phyloP scores from a whole-genome alignment of 2,797 vertebrate species.

The Galago senegalensis region DNA sequence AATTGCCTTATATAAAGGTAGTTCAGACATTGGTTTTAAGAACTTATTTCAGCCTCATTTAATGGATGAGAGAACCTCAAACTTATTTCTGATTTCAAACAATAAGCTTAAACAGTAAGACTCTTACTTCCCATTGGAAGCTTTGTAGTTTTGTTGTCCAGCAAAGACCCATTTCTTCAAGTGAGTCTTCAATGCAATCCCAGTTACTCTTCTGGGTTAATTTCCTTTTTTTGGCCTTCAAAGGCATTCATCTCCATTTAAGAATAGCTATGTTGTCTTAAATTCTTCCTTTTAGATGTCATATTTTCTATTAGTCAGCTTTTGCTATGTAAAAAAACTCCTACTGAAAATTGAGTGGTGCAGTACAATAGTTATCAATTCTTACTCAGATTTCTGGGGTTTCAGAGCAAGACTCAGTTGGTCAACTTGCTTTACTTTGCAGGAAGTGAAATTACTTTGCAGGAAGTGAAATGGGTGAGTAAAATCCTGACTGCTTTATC shows the following conservation, averaged over 20 bases:
- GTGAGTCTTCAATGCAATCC: background rate
- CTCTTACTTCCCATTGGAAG: background rate
- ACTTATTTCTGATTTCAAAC: conserved; percentile 30
- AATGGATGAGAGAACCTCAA: background rate
- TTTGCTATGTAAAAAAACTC: background rate
- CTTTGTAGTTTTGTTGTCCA: background rate
- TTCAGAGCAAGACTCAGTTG: background rate
- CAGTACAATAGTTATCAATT: background rate
- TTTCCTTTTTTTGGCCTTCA: background rate
- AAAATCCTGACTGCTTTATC: background rate
- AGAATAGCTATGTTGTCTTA: background rate
- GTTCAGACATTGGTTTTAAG: background rate
- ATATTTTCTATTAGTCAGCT: background rate
- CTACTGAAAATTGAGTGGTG: background rate
- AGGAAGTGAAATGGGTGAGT: background rate
- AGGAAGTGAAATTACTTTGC: background rate
- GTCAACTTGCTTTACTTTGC: background rate
- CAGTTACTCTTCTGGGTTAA: background rate
- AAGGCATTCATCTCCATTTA: background rate
- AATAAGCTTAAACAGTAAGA: conserved; percentile 1
- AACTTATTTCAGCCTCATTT: conserved; percentile 12
- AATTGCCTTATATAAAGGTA: background rate
- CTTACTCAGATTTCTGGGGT: background rate
- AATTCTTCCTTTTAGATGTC: background rate
- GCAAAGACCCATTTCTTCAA: background rate